A percentile compares a stretch with the other conserved stretches of the same genome.
These are phyloP conservation scores for Troides oblongomaculatus DNA, from an alignment of 2,888 invertebrate genomes.

Conservation along the genomic window DNA sequence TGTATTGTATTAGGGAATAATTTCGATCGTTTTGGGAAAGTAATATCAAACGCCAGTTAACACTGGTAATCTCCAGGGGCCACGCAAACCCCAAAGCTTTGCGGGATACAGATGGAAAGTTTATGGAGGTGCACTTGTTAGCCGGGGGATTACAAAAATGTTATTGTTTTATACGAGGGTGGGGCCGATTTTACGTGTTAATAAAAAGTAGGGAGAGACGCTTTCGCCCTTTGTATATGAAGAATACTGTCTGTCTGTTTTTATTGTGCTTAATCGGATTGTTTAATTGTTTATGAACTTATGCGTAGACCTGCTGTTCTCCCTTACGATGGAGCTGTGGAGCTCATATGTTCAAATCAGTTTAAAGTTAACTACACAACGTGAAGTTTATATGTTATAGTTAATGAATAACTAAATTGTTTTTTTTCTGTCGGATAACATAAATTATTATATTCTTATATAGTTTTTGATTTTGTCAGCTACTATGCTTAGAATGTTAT, in stretches of 20 bases:
- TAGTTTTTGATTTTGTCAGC: no score
- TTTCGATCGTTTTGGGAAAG: constrained; percentile 39
- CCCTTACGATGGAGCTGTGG: background rate
- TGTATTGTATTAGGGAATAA: constrained; percentile 23
- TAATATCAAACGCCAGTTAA: constrained; percentile 65
- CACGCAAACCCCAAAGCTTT: constrained; percentile 65
- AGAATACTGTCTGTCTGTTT: constrained; percentile 43
- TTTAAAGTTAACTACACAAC: background rate
- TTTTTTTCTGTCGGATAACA: background rate
- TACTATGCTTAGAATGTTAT: no score
- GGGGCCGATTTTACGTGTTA: constrained; percentile 67
- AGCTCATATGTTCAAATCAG: constrained; percentile 20
- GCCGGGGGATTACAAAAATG: constrained; percentile 72
- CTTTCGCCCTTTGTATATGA: constrained; percentile 41
- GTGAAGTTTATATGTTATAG: background rate
- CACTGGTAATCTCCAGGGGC: constrained; percentile 62
- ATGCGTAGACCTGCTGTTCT: constrained; percentile 5
- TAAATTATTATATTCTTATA: no score
- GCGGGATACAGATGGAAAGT: constrained; percentile 70
- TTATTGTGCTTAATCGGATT: constrained; percentile 53
- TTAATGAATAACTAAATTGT: no score
- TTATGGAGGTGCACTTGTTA: constrained; percentile 75
- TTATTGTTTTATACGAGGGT: constrained; percentile 68
- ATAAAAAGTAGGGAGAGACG: constrained; percentile 66
- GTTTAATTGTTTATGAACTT: constrained; percentile 35